Evolutionary conservation across 2,113 vertebrate species (phyloP).

Genomic region (Empidonax alnorum): DNA sequence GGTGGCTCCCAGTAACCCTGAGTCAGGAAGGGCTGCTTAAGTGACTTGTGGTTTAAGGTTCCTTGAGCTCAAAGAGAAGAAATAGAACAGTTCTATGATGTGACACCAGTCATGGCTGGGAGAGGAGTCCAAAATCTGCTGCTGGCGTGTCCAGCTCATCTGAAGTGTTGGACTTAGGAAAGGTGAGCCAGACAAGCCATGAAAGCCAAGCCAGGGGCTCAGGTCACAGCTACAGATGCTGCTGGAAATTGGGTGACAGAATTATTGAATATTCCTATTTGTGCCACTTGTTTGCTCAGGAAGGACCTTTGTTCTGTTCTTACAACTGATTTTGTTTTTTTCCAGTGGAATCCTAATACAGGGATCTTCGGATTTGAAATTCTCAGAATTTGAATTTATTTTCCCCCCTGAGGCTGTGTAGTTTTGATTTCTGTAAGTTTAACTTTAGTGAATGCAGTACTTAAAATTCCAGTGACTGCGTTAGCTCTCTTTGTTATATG

Average conservation of each 20-base stretch:
- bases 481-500: neutral
- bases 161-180: neutral
- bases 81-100: neutral
- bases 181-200: neutral
- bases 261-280: neutral
- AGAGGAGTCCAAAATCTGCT: neutral
- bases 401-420: neutral
- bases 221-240: neutral
- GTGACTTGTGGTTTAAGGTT: neutral
- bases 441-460: neutral
- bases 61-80: neutral
- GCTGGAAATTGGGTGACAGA: neutral
- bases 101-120: neutral
- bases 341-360: neutral
- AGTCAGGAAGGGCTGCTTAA: neutral
- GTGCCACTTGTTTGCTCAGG: neutral
- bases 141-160: neutral
- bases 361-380: neutral
- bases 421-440: neutral
- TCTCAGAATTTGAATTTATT: neutral
- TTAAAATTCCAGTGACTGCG: conserved; percentile 9
- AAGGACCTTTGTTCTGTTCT: neutral
- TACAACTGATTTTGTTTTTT: neutral
- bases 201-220: neutral
- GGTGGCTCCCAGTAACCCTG: neutral